A percentile compares a stretch with the other conserved stretches of the same genome.
These are phyloP conservation scores for Agonum fuliginosum DNA, from an alignment of 2,888 invertebrate species.

Conservation along the genomic window DNA sequence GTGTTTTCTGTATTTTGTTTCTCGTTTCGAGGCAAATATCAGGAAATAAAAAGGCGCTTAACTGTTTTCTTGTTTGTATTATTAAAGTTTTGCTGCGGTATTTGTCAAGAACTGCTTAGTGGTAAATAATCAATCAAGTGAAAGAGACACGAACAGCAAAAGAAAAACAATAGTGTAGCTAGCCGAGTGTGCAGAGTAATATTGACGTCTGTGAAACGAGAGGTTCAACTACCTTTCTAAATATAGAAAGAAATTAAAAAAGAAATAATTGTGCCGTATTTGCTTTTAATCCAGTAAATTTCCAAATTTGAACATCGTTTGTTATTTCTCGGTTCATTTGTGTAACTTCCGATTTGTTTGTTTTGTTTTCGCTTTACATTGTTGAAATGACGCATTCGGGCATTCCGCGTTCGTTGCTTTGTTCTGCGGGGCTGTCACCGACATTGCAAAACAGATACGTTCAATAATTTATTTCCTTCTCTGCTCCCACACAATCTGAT, in stretches of 20 bases:
- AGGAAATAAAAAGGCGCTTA: too few relatives aligned
- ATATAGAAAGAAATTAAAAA: constrained; percentile 2
- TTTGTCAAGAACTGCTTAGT: constrained; percentile 10
- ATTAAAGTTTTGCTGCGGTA: too few relatives aligned
- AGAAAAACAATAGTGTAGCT: constrained; percentile 39
- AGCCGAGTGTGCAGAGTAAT: constrained; percentile 36
- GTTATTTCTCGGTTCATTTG: constrained; percentile 58
- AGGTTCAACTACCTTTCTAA: background rate
- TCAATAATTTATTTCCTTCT: constrained; percentile 24
- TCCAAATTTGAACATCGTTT: constrained; percentile 41
- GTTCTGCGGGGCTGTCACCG: constrained; percentile 20
- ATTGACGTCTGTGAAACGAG: background rate
- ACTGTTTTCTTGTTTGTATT: too few relatives aligned
- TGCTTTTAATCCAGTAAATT: background rate
- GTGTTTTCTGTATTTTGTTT: too few relatives aligned
- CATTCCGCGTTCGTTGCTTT: constrained; percentile 30
- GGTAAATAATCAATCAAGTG: constrained; percentile 35
- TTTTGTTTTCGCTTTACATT: constrained; percentile 56
- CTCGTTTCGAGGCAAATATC: too few relatives aligned
- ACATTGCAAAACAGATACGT: constrained; percentile 22
- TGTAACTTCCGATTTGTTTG: constrained; percentile 56
- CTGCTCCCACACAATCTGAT: constrained; percentile 5
- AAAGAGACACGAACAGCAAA: constrained; percentile 18
- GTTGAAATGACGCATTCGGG: constrained; percentile 48
- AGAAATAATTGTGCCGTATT: constrained; percentile 13